These are phyloP conservation scores for Danaus chrysippus DNA, from an alignment of 2,888 invertebrate genomes.

Conservation along the genomic window DNA sequence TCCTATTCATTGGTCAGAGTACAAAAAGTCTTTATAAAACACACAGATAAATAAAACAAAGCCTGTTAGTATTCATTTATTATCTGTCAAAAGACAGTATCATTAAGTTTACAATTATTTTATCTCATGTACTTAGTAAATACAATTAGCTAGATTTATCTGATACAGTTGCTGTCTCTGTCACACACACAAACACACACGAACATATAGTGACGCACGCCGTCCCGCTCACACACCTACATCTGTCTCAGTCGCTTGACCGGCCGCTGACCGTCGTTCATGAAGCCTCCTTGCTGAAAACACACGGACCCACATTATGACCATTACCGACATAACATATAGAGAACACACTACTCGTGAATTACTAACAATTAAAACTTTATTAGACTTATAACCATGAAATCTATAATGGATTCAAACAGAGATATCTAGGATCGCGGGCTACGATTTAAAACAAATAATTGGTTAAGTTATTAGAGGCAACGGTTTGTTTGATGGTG, in stretches of 20 bases:
- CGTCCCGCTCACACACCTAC: constrained; percentile 44
- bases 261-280: constrained; percentile 75
- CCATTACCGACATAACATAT: constrained; percentile 3
- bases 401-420: constrained; percentile 25
- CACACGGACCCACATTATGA: neutral
- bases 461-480: neutral
- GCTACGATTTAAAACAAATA: constrained; percentile 3
- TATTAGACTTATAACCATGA: constrained; percentile 17
- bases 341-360: too few relatives aligned
- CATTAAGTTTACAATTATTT: constrained; percentile 63
- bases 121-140: constrained; percentile 76
- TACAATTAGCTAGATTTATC: constrained; percentile 76
- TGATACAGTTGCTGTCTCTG: constrained; percentile 59
- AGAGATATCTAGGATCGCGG: constrained; percentile 10
- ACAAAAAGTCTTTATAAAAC: neutral
- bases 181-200: constrained; percentile 61
- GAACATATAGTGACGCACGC: constrained; percentile 30
- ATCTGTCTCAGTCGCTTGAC: constrained; percentile 74
- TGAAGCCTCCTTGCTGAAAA: constrained; percentile 63
- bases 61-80: constrained; percentile 74
- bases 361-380: too few relatives aligned
- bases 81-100: constrained; percentile 72
- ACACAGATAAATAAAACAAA: constrained; percentile 21
- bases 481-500: too few relatives aligned
- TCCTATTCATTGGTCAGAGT: too few relatives aligned